phyloP scores from a whole-genome alignment of 2,113 vertebrate species.

The Tiliqua scincoides region DNA sequence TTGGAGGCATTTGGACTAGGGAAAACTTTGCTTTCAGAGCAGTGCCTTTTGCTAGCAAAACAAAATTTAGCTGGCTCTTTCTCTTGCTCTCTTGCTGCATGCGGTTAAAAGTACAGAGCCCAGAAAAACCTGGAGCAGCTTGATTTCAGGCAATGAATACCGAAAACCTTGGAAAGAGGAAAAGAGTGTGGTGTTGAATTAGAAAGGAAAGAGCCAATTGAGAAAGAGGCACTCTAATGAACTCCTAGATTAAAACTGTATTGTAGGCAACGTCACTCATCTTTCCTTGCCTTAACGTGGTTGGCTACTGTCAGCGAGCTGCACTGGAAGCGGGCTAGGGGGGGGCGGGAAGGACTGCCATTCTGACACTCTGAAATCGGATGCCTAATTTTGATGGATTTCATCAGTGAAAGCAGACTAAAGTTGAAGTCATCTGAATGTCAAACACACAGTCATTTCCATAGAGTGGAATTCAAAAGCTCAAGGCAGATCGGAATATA shows the following conservation, averaged over 20 bases:
- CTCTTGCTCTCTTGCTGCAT: constrained; percentile 23
- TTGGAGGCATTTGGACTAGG: constrained; percentile 68
- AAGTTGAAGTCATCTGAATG: neutral
- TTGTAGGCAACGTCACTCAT: neutral
- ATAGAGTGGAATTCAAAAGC: neutral
- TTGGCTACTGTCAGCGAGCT: constrained; percentile 11
- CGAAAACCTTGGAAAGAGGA: neutral
- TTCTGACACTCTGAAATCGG: neutral
- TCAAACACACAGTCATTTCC: neutral
- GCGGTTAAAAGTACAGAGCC: constrained; percentile 38
- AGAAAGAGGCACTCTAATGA: constrained; percentile 6
- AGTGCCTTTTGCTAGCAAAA: constrained; percentile 38
- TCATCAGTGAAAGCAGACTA: constrained; percentile 7
- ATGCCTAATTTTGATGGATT: constrained; percentile 8
- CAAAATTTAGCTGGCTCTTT: constrained; percentile 35
- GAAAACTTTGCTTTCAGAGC: constrained; percentile 71
- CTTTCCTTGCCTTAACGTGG: neutral
- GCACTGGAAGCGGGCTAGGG: neutral
- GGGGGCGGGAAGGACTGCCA: neutral
- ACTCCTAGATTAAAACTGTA: neutral
- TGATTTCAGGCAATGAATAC: constrained; percentile 35
- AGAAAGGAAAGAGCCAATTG: neutral
- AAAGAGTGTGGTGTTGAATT: neutral
- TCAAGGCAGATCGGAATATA: neutral
- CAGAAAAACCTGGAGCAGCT: constrained; percentile 8